Base-by-base conservation (phyloP, 2,888 invertebrate species). In the Germaria angustata region DNA sequence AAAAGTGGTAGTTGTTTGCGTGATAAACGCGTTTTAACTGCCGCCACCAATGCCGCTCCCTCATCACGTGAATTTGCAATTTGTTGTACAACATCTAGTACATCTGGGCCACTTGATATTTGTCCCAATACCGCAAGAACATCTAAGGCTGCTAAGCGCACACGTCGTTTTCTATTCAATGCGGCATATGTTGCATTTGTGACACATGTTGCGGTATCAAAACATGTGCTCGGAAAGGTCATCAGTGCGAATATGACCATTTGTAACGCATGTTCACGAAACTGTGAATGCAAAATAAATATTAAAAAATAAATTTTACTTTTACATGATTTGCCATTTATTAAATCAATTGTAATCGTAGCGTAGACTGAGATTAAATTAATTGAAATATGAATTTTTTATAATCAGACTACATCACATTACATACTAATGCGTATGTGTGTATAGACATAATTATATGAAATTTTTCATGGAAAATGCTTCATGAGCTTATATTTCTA, bases 101-200 rank as follows among this genome's bases (percentile, higher is more conserved):
- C 94, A 0, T 94, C 93, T 0, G 93, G 92, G 32, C 92, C 92
- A 0, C 94, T 93, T 85, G 94, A 92, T 72, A 95, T 93, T 90
- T 96, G 95, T 2, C 95, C 95, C 49, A 97, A 90, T 24, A 95
- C 94, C 0, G 97, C 95, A 57, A 96, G 91, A 36, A 95, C 94
- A 89, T 97, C 97, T 69, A 97, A 93, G 73, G 93, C 95, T 83
- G 93, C 97, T 92, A 93, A 97, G 87, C 93, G 94, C 84, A 95
- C 97, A 86, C 94, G 94, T 89, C 94, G 93, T 86, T 95, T 96
- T 85, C 93, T 94, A 89, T 90, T 94, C 86, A 87, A 92, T 88
- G 84, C 92, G 2, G 91, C 89, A 69, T 89, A 81, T 84, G 89
- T 84, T 87, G 92, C 84, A 87, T 89, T 86, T 88, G 92, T 84